Conservation (phyloP, 1,140 invertebrate genomes). For the Bradynema listronoti region DNA sequence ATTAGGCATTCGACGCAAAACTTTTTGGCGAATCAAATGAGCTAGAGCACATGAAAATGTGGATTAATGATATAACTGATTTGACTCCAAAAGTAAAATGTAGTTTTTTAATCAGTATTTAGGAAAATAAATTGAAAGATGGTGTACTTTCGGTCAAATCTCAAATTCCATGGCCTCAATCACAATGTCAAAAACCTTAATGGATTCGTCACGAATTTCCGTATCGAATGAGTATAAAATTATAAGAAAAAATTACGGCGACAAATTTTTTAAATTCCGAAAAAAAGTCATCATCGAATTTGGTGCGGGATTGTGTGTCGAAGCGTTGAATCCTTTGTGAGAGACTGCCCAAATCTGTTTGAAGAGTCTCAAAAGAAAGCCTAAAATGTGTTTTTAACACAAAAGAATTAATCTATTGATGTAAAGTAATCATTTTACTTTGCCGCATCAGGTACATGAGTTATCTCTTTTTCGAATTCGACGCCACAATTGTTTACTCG, state of each 20-base stretch:
- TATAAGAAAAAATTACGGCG: constrained; percentile 17
- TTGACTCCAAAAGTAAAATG: too few species aligned
- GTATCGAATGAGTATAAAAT: too few species aligned
- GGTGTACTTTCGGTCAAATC: too few species aligned
- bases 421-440: constrained; percentile 18
- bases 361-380: constrained; percentile 10
- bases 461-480: constrained; percentile 1
- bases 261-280: constrained; percentile 23
- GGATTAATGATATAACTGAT: too few species aligned
- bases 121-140: too few species aligned
- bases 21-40: too few species aligned
- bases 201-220: too few species aligned
- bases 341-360: constrained; percentile 4
- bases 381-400: constrained; percentile 3
- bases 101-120: too few species aligned
- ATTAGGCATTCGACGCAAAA: too few species aligned
- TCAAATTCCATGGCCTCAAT: too few species aligned
- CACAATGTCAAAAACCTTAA: too few species aligned
- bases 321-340: constrained; percentile 2
- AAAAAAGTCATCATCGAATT: constrained; percentile 18
- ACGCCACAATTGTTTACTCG: constrained; percentile 3
- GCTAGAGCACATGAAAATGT: too few species aligned
- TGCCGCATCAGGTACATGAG: background rate
- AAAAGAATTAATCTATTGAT: background rate
- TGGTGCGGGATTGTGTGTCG: background rate